Conservation (phyloP, 2,888 invertebrate species). For the Germaria angustata region DNA sequence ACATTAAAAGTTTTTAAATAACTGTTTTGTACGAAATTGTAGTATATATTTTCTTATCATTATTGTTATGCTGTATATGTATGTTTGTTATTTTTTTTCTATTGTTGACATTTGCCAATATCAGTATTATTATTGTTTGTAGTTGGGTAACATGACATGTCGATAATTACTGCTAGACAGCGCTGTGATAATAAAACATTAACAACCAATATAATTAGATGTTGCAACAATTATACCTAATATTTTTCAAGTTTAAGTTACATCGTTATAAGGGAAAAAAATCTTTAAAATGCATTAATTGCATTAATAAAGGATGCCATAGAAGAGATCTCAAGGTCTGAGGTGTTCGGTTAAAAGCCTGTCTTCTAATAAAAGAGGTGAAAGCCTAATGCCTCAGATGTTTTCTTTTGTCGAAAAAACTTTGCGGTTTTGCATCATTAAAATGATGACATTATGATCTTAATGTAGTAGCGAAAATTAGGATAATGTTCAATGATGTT, state of each 20-base stretch:
- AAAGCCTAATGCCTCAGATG: too few relatives aligned
- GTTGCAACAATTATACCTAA: not conserved
- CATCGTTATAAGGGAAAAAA: not conserved
- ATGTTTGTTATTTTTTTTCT: not conserved
- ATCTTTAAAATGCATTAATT: too few relatives aligned
- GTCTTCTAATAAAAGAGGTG: too few relatives aligned
- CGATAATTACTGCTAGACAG: constrained; percentile 33
- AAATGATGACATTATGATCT: too few relatives aligned
- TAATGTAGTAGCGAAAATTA: too few relatives aligned
- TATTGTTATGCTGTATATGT: constrained; percentile 32
- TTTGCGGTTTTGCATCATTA: too few relatives aligned
- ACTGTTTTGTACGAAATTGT: constrained; percentile 13
- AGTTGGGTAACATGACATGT: constrained; percentile 42
- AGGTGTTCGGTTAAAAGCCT: too few relatives aligned
- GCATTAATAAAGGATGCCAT: too few relatives aligned
- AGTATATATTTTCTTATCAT: constrained; percentile 1
- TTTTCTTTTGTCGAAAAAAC: too few relatives aligned
- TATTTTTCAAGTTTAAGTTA: not conserved
- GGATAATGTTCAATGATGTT: too few relatives aligned
- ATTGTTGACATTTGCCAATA: constrained; percentile 16
- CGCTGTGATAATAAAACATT: constrained; percentile 2
- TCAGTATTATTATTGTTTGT: constrained; percentile 45
- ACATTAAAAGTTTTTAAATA: constrained; percentile 10
- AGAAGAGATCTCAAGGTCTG: too few relatives aligned
- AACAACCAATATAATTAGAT: not conserved